Percentiles rank a stretch among this genome's conserved stretches.
phyloP scores from a whole-genome alignment of 2,888 invertebrate genomes.

The Polylopha cassiicola region DNA sequence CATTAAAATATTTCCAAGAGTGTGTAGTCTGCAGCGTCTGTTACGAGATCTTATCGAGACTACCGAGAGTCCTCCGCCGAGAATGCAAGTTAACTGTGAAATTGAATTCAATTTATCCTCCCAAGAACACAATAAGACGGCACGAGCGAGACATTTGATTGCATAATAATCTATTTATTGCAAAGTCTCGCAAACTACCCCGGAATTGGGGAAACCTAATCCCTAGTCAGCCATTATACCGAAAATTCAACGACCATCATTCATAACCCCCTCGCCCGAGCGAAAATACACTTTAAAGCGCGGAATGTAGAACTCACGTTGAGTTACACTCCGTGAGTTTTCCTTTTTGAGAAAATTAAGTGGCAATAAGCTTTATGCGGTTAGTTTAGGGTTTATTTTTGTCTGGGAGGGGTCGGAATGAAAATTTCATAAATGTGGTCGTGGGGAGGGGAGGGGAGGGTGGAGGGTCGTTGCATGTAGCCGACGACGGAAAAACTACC shows the following conservation, averaged over 20 bases:
- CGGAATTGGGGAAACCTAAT: conserved; percentile 70
- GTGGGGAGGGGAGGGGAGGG: conserved; percentile 31
- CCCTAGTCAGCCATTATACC: conserved; percentile 69
- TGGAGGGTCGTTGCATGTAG: conserved; percentile 43
- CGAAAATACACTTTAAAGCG: conserved; percentile 44
- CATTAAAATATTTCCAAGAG: too few relatives aligned
- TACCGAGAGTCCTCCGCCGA: too few relatives aligned
- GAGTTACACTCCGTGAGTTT: conserved; percentile 37
- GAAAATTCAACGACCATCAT: conserved; percentile 59
- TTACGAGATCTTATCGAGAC: too few relatives aligned
- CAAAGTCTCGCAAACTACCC: conserved; percentile 55
- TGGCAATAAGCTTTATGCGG: conserved; percentile 57
- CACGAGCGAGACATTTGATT: conserved; percentile 50
- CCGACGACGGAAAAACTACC: conserved; percentile 47
- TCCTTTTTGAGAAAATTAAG: conserved; percentile 49
- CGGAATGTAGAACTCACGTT: conserved; percentile 49
- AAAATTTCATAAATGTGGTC: conserved; percentile 70
- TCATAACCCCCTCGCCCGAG: conserved; percentile 39
- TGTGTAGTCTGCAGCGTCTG: too few relatives aligned
- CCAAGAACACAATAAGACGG: conserved; percentile 27
- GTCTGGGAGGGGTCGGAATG: conserved; percentile 64
- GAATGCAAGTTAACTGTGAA: too few relatives aligned
- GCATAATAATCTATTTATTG: conserved; percentile 69
- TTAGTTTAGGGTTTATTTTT: conserved; percentile 62
- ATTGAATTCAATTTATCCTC: too few relatives aligned